Percentiles rank a stretch among this genome's conserved stretches.
Evolutionary conservation across 2,113 vertebrate genomes (phyloP).

Genomic region (Elephantulus edwardii): DNA sequence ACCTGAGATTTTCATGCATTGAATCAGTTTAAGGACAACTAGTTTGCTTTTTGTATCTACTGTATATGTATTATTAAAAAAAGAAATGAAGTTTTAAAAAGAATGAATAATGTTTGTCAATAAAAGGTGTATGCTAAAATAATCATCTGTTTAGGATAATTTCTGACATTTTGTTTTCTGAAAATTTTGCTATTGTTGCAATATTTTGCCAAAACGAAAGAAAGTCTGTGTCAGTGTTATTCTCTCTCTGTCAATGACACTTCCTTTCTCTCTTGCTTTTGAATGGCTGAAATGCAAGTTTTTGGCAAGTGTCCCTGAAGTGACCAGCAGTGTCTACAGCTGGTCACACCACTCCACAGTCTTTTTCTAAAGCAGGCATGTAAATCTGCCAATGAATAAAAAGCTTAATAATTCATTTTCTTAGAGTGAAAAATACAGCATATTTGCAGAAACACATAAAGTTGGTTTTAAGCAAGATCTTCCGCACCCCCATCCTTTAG

Average conservation of each 20-base stretch:
- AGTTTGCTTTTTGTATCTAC: neutral
- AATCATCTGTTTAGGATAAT: neutral
- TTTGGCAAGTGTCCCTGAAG: neutral
- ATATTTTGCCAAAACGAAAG: neutral
- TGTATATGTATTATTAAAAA: neutral
- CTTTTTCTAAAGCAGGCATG: neutral
- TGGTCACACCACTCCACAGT: fast-evolving
- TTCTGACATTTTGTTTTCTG: neutral
- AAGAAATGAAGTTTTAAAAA: neutral
- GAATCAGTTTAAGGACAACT: neutral
- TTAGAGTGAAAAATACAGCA: neutral
- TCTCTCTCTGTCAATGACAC: neutral
- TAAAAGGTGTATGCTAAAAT: neutral
- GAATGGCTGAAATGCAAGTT: neutral
- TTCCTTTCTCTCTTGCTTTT: neutral
- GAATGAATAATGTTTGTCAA: neutral
- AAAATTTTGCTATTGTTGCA: neutral
- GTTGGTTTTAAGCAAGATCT: too few species aligned
- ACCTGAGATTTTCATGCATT: neutral
- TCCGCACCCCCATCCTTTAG: too few species aligned
- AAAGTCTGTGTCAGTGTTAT: neutral
- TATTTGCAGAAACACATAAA: neutral
- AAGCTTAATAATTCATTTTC: neutral
- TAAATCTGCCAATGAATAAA: neutral
- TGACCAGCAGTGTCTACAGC: neutral